Evolutionary conservation across 2,113 vertebrate genomes (phyloP).

Genomic region (Crotophaga sulcirostris): DNA sequence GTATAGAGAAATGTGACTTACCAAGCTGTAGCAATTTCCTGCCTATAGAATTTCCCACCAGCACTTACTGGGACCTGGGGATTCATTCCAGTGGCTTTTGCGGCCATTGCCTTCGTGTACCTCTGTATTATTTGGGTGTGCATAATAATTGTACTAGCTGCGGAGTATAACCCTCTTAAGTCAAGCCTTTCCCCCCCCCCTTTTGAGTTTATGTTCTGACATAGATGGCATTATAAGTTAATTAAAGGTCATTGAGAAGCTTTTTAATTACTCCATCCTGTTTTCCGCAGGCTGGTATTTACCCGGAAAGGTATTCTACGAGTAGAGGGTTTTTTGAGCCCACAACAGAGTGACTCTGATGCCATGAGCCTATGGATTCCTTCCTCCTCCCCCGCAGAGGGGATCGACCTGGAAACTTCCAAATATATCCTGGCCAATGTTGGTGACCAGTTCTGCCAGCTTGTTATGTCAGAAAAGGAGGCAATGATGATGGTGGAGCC

Average conservation of each 20-base stretch:
- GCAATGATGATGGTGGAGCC: constrained; percentile 99
- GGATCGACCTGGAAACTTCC: constrained; percentile 95
- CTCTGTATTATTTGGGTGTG: background rate
- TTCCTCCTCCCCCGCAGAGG: constrained; percentile 85
- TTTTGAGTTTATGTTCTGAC: background rate
- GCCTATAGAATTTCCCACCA: background rate
- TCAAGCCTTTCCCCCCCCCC: background rate
- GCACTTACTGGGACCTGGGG: background rate
- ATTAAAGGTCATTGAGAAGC: background rate
- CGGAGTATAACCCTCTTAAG: background rate
- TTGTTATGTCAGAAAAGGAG: constrained; percentile 99
- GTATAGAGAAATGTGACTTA: background rate
- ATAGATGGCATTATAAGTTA: background rate
- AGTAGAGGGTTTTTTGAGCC: constrained; percentile 95
- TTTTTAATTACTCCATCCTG: background rate
- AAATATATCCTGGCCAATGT: constrained; percentile 99
- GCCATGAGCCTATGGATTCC: constrained; percentile 98
- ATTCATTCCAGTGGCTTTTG: background rate
- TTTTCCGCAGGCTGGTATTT: constrained; percentile 87
- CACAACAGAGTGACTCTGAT: constrained; percentile 95
- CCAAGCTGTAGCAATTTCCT: background rate
- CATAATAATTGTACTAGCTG: background rate
- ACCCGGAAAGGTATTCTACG: constrained; percentile 94
- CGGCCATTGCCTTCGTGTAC: background rate
- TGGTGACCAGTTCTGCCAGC: constrained; percentile 97